These are phyloP conservation scores for Ataeniobius toweri DNA, from an alignment of 2,797 vertebrate species.

Conservation along the genomic window DNA sequence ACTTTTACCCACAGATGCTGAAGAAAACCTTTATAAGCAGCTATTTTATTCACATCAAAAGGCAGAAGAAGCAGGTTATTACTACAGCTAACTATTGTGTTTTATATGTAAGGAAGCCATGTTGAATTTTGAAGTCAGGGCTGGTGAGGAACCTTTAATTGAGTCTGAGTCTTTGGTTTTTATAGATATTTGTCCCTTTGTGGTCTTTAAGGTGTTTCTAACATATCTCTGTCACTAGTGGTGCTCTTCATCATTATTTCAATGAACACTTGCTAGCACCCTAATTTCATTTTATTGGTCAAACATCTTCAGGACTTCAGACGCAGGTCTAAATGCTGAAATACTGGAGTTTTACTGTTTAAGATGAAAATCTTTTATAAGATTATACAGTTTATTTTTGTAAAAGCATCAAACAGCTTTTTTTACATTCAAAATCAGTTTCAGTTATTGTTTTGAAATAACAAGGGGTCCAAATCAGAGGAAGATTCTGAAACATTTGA, in stretches of 20 bases:
- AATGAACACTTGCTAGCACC: too few species aligned
- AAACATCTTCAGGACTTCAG: neutral
- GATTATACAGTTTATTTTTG: neutral
- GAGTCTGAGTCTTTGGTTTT: too few species aligned
- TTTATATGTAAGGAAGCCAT: too few species aligned
- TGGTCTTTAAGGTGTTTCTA: too few species aligned
- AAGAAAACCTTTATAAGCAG: too few species aligned
- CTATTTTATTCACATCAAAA: too few species aligned
- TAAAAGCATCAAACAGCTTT: neutral
- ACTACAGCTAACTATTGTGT: too few species aligned
- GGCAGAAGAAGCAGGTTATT: too few species aligned
- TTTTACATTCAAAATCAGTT: neutral
- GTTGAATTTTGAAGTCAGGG: too few species aligned
- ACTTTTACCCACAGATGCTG: too few species aligned
- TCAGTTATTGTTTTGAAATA: neutral
- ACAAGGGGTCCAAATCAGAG: neutral
- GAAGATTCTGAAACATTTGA: neutral
- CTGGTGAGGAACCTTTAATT: too few species aligned
- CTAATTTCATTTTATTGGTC: neutral
- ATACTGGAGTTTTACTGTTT: neutral
- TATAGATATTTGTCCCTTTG: too few species aligned
- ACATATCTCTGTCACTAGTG: neutral
- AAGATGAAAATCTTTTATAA: neutral
- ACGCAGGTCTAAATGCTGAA: neutral
- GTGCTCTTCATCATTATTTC: neutral